Conservation (phyloP, 2,113 vertebrate genomes). For the Hippocampus guttulatus region DNA sequence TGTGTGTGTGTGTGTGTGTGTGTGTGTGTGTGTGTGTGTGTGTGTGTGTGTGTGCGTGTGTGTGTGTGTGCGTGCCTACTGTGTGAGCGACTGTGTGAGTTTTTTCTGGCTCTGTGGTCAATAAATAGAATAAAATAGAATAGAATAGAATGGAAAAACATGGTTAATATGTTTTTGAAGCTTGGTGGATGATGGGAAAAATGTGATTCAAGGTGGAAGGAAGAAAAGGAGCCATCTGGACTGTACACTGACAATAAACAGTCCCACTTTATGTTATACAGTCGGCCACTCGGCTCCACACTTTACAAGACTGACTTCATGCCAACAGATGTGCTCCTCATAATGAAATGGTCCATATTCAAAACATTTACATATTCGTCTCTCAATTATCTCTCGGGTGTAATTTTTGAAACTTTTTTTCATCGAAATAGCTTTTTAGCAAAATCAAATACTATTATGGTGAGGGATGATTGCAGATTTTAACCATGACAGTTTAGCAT, state of each 20-base stretch:
- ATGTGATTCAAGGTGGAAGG: not conserved
- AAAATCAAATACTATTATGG: not conserved
- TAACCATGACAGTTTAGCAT: not conserved
- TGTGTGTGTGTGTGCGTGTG: not conserved
- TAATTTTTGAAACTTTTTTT: not conserved
- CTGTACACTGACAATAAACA: not conserved
- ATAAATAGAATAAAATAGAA: constrained; percentile 21
- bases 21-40: too few relatives aligned
- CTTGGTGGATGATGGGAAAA: not conserved
- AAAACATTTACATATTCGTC: not conserved
- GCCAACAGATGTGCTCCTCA: not conserved
- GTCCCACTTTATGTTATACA: not conserved
- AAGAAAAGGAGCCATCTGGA: not conserved
- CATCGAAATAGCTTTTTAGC: not conserved
- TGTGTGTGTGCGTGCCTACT: too few relatives aligned
- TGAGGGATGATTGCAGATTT: not conserved
- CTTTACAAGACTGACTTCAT: not conserved
- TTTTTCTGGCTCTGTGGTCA: constrained; percentile 5
- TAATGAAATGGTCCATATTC: not conserved
- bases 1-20: too few relatives aligned
- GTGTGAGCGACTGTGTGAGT: constrained; percentile 4
- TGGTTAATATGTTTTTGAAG: not conserved
- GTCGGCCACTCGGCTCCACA: not conserved
- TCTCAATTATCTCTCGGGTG: not conserved
- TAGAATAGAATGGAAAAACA: constrained; percentile 5